Base-by-base conservation (phyloP, 1,140 invertebrate genomes). In the Epicauta chinensis region DNA sequence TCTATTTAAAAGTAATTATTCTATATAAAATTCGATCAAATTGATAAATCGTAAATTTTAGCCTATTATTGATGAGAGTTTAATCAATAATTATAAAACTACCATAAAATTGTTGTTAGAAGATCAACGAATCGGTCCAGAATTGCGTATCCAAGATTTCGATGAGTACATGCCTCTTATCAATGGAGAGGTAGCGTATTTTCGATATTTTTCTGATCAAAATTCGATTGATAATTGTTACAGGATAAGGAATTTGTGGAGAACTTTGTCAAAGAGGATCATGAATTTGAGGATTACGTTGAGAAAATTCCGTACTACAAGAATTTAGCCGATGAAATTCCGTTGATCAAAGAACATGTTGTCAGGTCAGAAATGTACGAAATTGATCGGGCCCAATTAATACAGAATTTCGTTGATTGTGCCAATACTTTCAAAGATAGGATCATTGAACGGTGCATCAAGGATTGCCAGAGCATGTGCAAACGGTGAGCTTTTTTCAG, bases 331-430 rank as follows among this genome's bases (percentile, higher is more conserved):
- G 73, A 77, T 48, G 75, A 80, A 49, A 82, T 90, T 50, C 80
- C 81, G 5, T 72, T 77, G 2, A 76, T 80, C 42, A 75, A 84
- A 15, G 78, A 83, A 63, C 78, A 81, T 32, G 82, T 83, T 1
- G 77, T 87, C 17, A 79, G 82, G 13, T 81, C 90, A 49, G 89
- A 89, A 16, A 83, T 94, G 68, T 97, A 91, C 69, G 86, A 91
- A 61, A 81, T 97, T 57, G 82, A 91, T 66, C 80, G 91, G 51
- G 80, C 80, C 36, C 83, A 89, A 49, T 73, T 96, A 11, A 87
- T 96, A 16, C 73, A 77, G 10, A 75, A 82, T 3, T 72, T 97
- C 38, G 77, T 83, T 1, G 72, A 76, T 16, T 71, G 82, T 34
- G 87, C 89, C 0, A 77, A 81, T n/a, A 73, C 73, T 32, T 71